Percentiles rank a stretch among this genome's conserved stretches.
Conservation (phyloP, 2,113 vertebrate genomes). For the Pelecanoides urinatrix region DNA sequence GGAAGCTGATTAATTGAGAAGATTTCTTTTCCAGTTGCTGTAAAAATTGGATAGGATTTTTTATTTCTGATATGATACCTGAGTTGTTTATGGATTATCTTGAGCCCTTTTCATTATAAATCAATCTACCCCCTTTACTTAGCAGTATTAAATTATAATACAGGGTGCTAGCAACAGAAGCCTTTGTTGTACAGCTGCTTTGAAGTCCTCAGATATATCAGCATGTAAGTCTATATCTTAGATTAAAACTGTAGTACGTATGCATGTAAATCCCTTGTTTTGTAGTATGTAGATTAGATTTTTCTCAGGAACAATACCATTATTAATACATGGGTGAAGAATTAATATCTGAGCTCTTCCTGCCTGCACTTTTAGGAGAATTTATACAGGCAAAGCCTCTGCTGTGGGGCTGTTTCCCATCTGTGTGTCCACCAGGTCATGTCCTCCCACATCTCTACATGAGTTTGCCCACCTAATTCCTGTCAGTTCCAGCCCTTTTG, state of each 20-base stretch:
- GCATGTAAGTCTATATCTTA: neutral
- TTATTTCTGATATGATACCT: neutral
- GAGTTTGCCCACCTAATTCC: fast-evolving
- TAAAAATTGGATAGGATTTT: neutral
- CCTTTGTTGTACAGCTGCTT: neutral
- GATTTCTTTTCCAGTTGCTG: neutral
- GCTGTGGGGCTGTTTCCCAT: neutral
- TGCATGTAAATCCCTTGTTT: neutral
- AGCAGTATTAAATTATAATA: neutral
- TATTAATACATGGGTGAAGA: neutral
- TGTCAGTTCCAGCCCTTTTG: neutral
- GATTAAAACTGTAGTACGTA: neutral
- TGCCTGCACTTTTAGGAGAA: neutral
- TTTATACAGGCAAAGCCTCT: neutral
- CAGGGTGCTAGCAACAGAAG: neutral
- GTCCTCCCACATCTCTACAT: neutral
- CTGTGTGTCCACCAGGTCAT: neutral
- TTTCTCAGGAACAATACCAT: neutral
- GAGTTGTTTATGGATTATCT: neutral
- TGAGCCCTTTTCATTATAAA: neutral
- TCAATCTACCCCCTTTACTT: neutral
- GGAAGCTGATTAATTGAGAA: neutral
- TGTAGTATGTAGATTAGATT: neutral
- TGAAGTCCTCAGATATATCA: neutral
- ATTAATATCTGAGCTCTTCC: neutral